A percentile compares a stretch with the other conserved stretches of the same genome.
Conservation (phyloP, 2,113 vertebrate species). For the Aptenodytes forsteri region DNA sequence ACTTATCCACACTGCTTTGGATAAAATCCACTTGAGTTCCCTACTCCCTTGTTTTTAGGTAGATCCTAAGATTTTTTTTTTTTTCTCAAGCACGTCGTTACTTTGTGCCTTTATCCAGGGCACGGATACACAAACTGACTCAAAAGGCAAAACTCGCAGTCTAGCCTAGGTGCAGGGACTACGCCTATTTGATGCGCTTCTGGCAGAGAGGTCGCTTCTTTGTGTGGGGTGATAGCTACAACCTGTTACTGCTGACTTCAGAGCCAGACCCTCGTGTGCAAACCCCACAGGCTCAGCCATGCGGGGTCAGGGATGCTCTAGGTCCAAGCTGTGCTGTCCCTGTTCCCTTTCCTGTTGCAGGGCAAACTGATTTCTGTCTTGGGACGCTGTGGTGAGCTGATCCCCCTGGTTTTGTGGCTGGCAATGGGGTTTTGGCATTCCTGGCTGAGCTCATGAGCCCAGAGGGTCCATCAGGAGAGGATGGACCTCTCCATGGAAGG, state of each 20-base stretch:
- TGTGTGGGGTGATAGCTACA: not conserved
- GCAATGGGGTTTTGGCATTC: not conserved
- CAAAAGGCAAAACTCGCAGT: not conserved
- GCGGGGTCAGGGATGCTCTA: not conserved
- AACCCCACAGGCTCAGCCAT: not conserved
- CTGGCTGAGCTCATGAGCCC: not conserved
- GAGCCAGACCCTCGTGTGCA: not conserved
- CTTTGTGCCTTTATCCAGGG: not conserved
- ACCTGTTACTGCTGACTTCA: not conserved
- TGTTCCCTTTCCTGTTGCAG: not conserved
- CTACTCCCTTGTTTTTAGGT: not conserved
- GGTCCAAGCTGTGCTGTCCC: not conserved
- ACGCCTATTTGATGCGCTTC: not conserved
- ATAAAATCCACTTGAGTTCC: not conserved
- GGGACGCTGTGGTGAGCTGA: not conserved
- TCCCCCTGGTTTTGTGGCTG: not conserved
- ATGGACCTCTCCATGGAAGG: not conserved
- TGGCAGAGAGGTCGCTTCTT: not conserved
- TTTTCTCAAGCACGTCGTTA: fast-evolving
- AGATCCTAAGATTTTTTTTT: not conserved
- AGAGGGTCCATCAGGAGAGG: not conserved
- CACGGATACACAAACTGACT: not conserved
- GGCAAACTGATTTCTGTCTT: not conserved
- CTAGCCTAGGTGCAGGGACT: not conserved
- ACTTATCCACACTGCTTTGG: not conserved